Base-by-base conservation (phyloP, 2,888 invertebrate species). In the Bombylius major region DNA sequence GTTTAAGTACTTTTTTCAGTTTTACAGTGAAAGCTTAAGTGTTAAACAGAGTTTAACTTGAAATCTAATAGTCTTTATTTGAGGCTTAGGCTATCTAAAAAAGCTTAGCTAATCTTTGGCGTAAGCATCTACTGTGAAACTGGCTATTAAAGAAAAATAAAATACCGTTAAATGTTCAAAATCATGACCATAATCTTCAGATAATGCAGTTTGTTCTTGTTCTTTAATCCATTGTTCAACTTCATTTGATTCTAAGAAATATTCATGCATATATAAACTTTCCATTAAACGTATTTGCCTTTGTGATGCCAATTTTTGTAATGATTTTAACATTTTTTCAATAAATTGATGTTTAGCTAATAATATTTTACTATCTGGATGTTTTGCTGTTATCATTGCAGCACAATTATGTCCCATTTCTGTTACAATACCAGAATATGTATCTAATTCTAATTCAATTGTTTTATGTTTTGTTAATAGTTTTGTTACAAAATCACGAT, bases 381-480 rank as follows among this genome's bases (percentile, higher is more conserved):
- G 92, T 11, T 87, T 84, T 5, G 84, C 79, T 59, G 84, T 76
- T 3, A 91, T 84, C 84, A 96, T 87, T 3, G 84, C 78, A 44
- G 85, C 80, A 4, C 93, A 94, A 57, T 84, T 87, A 68, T 87
- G 85, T 4, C 93, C 88, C 87, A 97, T 95, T 78, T 95, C 94
- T 4, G 86, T 85, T 36, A 97, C 88, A 53, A 94, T 89, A 9
- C 89, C 90, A 58, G 85, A 86, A 76, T 96, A 95, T 0, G 93
- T 91, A 69, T 94, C 94, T 62, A 95, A 76, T 69, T 93, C 93
- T 9, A 94, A 75, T 66, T 93, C 93, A 47, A 95, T 80, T 4
- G 90, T 91, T 87, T 97, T 97, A 70, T 98, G 96, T 69, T 93
- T 91, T 1, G 96, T 94, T 23, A 98, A 77, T 48, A 97, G 78